A percentile compares a stretch with the other conserved stretches of the same genome.
These are phyloP conservation scores for Lytechinus pictus DNA, from an alignment of 35 echinoderm and acorn worm species.

Conservation along the genomic window DNA sequence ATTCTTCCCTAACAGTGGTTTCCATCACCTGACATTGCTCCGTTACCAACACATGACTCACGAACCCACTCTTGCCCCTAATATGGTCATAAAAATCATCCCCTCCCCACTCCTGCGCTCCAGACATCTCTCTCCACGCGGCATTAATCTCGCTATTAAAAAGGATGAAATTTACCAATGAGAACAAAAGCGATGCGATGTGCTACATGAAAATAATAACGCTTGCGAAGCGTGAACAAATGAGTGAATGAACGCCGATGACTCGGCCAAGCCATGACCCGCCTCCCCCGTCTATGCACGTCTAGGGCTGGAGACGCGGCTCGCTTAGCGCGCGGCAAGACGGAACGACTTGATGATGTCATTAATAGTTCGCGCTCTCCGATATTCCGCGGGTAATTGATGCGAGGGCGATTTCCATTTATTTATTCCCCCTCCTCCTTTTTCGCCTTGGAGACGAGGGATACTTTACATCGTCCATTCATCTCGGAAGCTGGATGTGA, in stretches of 20 bases:
- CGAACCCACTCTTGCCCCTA: not conserved
- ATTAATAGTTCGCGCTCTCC: constrained; percentile 36
- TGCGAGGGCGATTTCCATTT: constrained; percentile 44
- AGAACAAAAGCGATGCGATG: not conserved
- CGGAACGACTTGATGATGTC: constrained; percentile 25
- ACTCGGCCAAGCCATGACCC: not conserved
- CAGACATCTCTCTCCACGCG: not conserved
- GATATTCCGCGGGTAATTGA: constrained; percentile 38
- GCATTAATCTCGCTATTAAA: not conserved
- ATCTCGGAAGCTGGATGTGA: not conserved
- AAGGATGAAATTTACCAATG: not conserved
- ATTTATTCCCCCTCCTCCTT: constrained; percentile 27
- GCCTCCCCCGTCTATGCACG: not conserved
- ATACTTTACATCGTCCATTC: constrained; percentile 14
- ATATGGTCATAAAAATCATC: constrained; percentile 4
- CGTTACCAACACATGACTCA: not conserved
- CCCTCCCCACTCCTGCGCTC: not conserved
- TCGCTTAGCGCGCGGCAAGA: constrained; percentile 23
- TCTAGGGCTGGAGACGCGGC: not conserved
- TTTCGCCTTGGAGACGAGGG: constrained; percentile 10
- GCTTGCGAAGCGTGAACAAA: not conserved
- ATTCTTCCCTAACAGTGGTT: not conserved
- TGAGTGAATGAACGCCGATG: constrained; percentile 4
- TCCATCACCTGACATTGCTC: not conserved
- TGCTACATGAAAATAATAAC: constrained; percentile 20